Evolutionary conservation across 1,140 invertebrate genomes (phyloP).

Genomic region (Pseudomyrmex sp.): DNA sequence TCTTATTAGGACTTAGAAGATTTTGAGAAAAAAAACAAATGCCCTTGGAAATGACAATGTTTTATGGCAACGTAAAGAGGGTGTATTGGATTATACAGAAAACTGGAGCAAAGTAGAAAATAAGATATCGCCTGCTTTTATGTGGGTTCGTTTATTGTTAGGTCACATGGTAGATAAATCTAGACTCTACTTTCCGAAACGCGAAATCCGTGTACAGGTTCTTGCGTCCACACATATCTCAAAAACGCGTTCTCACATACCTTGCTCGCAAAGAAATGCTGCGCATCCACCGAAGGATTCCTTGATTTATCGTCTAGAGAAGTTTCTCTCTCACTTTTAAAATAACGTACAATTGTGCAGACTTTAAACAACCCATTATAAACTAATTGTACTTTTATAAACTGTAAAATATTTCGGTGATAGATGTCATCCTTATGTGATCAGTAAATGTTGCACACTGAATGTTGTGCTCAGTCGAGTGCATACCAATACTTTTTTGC

Average conservation of each 20-base stretch:
- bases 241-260: constrained; percentile 44
- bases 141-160: constrained; percentile 55
- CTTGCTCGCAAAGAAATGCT: not conserved
- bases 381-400: not conserved
- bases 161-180: constrained; percentile 56
- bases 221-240: constrained; percentile 35
- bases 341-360: not conserved
- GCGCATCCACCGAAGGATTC: constrained; percentile 1
- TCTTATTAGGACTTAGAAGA: not conserved
- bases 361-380: not conserved
- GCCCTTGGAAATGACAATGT: constrained; percentile 10
- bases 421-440: not conserved
- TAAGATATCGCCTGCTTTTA: constrained; percentile 42
- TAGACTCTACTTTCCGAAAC: constrained; percentile 60
- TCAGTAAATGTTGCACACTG: not conserved
- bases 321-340: not conserved
- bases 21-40: constrained; percentile 15
- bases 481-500: no score
- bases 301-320: constrained; percentile 43
- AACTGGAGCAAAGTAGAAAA: constrained; percentile 53
- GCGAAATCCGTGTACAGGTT: constrained; percentile 63
- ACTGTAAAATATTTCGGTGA: constrained; percentile 1
- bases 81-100: constrained; percentile 52
- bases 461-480: not conserved
- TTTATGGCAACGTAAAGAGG: constrained; percentile 43